phyloP scores from a whole-genome alignment of 2,113 vertebrate species.

The Aramus guarauna region DNA sequence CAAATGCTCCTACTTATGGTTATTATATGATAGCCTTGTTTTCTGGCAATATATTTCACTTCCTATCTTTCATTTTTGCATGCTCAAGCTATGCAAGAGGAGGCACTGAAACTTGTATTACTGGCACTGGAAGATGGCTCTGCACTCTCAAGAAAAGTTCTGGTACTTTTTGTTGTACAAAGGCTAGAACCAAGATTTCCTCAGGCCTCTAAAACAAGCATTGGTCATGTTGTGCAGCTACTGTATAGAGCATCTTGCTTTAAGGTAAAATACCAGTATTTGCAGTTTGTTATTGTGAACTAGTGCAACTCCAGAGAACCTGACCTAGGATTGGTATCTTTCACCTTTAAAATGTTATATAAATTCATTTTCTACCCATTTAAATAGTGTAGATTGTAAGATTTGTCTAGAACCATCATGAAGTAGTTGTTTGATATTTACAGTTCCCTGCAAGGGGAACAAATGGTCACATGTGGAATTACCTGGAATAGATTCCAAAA shows the following conservation, averaged over 20 bases:
- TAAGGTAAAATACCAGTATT: constrained; percentile 77
- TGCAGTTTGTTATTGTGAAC: background rate
- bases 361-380: background rate
- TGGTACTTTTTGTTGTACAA: constrained; percentile 98
- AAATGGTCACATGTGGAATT: background rate
- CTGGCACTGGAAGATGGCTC: constrained; percentile 96
- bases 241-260: constrained; percentile 98
- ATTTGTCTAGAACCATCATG: background rate
- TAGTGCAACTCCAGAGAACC: background rate
- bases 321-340: background rate
- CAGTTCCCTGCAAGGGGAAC: background rate
- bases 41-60: background rate
- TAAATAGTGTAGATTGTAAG: background rate
- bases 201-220: constrained; percentile 98
- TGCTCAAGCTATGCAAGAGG: constrained; percentile 93
- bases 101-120: constrained; percentile 92
- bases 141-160: constrained; percentile 94
- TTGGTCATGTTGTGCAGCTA: constrained; percentile 96
- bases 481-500: background rate
- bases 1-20: background rate
- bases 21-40: background rate
- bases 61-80: background rate
- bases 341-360: background rate
- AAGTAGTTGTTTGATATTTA: background rate
- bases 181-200: constrained; percentile 95